Conservation (phyloP, 1,140 invertebrate genomes). For the Leptoteleia sp. region DNA sequence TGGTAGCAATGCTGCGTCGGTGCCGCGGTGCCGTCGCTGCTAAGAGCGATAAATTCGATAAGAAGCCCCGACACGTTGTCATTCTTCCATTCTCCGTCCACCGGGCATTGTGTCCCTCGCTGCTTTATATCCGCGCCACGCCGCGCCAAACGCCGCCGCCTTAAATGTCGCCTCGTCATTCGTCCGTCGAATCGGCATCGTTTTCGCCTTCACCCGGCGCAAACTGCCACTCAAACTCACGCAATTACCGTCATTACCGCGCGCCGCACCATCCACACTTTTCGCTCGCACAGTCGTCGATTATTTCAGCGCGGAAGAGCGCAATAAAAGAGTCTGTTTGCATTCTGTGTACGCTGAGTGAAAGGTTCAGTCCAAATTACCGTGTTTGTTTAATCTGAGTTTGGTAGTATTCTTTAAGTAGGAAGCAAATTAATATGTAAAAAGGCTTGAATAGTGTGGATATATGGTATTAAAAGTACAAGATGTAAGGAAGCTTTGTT, state of each 20-base stretch:
- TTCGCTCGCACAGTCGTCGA: background rate
- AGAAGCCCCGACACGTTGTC: conserved; percentile 47
- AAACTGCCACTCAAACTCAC: conserved; percentile 14
- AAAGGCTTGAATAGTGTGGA: no score
- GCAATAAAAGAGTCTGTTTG: no score
- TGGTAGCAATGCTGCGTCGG: conserved; percentile 57
- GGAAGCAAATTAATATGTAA: no score
- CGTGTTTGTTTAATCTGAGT: no score
- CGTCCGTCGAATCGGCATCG: conserved; percentile 25
- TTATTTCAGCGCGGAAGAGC: no score
- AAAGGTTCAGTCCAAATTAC: no score
- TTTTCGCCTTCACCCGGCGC: conserved; percentile 16
- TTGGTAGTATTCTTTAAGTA: no score
- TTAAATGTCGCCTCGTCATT: conserved; percentile 54
- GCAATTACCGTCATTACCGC: conserved; percentile 40
- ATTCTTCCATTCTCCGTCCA: conserved; percentile 43
- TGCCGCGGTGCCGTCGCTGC: conserved; percentile 62
- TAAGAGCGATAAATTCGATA: conserved; percentile 63
- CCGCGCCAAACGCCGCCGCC: conserved; percentile 5
- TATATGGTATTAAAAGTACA: no score
- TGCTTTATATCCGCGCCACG: conserved; percentile 39
- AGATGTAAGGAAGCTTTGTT: no score
- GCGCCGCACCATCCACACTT: conserved; percentile 4
- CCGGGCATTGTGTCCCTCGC: conserved; percentile 48
- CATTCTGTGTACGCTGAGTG: no score